Conservation (phyloP, 2,113 vertebrate species). For the Brachyhypopomus occidentalis region DNA sequence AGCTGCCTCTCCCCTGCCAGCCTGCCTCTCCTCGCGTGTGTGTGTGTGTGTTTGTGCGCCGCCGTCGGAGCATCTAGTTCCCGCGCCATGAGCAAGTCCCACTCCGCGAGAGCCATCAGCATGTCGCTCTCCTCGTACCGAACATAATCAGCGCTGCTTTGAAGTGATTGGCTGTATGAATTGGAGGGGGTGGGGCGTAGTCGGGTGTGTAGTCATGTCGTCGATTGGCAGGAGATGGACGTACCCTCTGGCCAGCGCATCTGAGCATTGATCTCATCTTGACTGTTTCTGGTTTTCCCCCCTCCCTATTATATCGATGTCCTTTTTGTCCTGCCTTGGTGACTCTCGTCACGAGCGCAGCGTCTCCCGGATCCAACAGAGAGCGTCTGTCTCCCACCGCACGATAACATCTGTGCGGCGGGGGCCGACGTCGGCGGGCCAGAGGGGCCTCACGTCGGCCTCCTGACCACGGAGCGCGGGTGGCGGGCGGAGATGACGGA, state of each 20-base stretch:
- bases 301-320: slow-evolving; percentile 9
- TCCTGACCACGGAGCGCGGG: too few relatives aligned
- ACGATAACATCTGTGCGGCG: not conserved
- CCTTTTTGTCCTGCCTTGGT: not conserved
- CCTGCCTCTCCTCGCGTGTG: not conserved
- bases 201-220: too few relatives aligned
- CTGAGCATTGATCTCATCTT: not conserved
- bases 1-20: not conserved
- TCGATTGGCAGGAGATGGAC: too few relatives aligned
- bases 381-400: not conserved
- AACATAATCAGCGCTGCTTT: slow-evolving; percentile 34
- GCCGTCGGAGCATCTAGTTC: slow-evolving; percentile 32
- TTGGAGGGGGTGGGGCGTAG: not conserved
- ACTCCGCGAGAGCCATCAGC: slow-evolving; percentile 32
- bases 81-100: slow-evolving; percentile 39
- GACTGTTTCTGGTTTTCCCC: not conserved
- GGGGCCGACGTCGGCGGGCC: too few relatives aligned
- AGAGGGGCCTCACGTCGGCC: too few relatives aligned
- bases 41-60: slow-evolving; percentile 1
- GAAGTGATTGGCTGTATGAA: slow-evolving; percentile 28
- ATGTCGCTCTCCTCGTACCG: slow-evolving; percentile 29
- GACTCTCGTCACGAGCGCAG: not conserved
- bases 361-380: not conserved
- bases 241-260: not conserved
- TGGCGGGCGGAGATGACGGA: slow-evolving; percentile 36